phyloP scores from a whole-genome alignment of 2,113 vertebrate species.

The Saimiri boliviensis region DNA sequence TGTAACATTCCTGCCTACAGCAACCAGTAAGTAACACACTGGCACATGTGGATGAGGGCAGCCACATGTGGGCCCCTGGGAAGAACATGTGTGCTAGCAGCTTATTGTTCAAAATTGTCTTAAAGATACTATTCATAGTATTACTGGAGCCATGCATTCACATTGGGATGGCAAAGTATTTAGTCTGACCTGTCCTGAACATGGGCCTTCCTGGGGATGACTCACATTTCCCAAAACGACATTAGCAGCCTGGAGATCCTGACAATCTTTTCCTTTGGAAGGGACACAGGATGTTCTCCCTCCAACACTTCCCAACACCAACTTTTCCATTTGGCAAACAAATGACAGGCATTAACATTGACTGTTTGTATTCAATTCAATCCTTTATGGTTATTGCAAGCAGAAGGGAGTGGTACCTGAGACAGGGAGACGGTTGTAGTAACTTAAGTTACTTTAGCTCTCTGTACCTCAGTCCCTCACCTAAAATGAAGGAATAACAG shows the following conservation, averaged over 20 bases:
- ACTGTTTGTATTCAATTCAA: not conserved
- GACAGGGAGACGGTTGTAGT: not conserved
- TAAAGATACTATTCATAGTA: not conserved
- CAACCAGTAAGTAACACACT: not conserved
- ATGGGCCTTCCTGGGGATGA: not conserved
- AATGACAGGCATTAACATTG: not conserved
- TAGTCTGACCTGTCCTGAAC: not conserved
- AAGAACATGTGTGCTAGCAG: not conserved
- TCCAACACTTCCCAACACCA: not conserved
- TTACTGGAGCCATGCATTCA: not conserved
- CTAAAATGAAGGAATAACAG: not conserved
- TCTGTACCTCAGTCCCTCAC: not conserved
- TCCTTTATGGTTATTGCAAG: not conserved
- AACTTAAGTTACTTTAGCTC: not conserved
- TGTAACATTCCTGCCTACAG: not conserved
- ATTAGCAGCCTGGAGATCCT: not conserved
- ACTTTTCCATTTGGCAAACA: slow-evolving; percentile 2
- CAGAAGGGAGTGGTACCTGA: not conserved
- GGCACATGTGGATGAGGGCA: not conserved
- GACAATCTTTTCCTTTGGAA: not conserved
- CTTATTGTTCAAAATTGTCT: not conserved
- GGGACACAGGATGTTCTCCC: not conserved
- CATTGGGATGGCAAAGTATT: not conserved
- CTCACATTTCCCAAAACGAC: not conserved
- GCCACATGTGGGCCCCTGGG: too few species aligned